phyloP scores from a whole-genome alignment of 2,888 invertebrate genomes.

The Drosophila nr. medialis region DNA sequence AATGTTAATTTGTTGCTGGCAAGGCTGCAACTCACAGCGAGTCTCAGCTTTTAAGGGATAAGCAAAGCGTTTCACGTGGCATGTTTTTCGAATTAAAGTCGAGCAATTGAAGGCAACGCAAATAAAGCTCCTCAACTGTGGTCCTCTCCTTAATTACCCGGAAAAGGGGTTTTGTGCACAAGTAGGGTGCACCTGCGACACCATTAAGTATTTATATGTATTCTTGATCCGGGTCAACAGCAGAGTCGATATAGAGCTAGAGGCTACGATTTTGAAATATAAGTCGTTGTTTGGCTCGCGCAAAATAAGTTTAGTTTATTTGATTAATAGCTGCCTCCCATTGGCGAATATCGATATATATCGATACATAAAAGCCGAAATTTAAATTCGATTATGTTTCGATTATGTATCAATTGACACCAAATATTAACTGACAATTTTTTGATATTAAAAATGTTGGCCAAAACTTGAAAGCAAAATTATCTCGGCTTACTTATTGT shows the following conservation, averaged over 20 bases:
- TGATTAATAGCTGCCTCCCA: too few species aligned
- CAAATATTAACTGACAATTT: too few species aligned
- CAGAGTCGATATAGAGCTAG: background rate
- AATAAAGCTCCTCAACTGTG: background rate
- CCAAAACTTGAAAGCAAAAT: background rate
- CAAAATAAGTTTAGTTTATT: background rate
- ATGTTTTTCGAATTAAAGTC: background rate
- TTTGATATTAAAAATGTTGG: background rate
- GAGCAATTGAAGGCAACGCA: background rate
- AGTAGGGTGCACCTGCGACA: background rate
- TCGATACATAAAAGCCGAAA: background rate
- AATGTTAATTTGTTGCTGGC: conserved; percentile 26
- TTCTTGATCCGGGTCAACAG: background rate
- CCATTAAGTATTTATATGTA: background rate
- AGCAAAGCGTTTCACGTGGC: conserved; percentile 1
- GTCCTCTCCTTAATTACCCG: background rate
- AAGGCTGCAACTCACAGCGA: conserved; percentile 10
- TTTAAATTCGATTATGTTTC: background rate
- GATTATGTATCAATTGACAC: background rate
- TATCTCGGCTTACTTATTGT: background rate
- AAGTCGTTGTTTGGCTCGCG: background rate
- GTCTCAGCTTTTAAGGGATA: background rate
- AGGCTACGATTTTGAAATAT: background rate
- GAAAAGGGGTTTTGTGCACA: background rate
- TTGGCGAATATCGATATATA: too few species aligned